Percentiles rank a stretch among this genome's conserved stretches.
Evolutionary conservation across 1,140 invertebrate genomes (phyloP).

Genomic region (Bombus confusus): DNA sequence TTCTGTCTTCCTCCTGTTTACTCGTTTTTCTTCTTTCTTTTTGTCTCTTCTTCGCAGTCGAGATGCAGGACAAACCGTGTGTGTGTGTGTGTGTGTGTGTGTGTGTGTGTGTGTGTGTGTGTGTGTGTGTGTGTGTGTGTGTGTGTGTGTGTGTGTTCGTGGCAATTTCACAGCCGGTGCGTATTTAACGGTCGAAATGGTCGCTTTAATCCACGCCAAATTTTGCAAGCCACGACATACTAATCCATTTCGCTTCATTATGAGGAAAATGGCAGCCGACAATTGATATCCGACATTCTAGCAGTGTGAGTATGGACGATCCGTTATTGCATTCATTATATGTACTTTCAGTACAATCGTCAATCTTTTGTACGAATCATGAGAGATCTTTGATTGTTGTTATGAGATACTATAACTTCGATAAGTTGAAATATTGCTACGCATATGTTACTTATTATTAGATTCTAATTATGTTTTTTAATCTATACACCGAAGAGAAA

Average conservation of each 20-base stretch:
- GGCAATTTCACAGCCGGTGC: neutral
- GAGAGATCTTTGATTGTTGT: neutral
- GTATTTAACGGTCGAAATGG: neutral
- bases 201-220: neutral
- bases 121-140: too few relatives aligned
- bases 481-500: neutral
- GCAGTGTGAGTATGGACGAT: neutral
- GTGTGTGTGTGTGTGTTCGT: fast-evolving
- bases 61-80: neutral
- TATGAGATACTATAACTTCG: too few relatives aligned
- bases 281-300: neutral
- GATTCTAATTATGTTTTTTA: neutral
- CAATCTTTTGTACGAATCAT: neutral
- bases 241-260: neutral
- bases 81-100: too few relatives aligned
- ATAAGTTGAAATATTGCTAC: neutral
- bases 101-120: fast-evolving
- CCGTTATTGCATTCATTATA: neutral
- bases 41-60: neutral
- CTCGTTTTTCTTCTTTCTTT: neutral
- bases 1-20: neutral
- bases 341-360: neutral
- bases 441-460: neutral
- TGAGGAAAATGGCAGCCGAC: neutral
- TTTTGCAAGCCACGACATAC: neutral